These are phyloP conservation scores for Amphipyra tragopoginis DNA, from an alignment of 2,888 invertebrate genomes.

Conservation along the genomic window DNA sequence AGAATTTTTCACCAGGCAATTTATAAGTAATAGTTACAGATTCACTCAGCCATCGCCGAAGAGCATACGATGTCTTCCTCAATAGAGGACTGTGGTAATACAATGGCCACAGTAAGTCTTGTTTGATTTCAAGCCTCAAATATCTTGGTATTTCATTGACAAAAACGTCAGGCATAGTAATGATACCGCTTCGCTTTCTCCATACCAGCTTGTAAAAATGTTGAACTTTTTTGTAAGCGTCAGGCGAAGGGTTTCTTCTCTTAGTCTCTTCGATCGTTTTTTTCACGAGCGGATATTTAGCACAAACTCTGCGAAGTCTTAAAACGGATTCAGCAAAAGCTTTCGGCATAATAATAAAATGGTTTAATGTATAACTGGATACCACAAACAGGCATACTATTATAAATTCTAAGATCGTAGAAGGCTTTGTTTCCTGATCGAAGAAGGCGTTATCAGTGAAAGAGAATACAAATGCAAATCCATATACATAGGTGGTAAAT, in stretches of 20 bases:
- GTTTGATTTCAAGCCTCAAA: slow-evolving; percentile 71
- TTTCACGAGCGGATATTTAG: slow-evolving; percentile 65
- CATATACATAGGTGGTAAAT: slow-evolving; percentile 68
- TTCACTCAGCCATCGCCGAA: slow-evolving; percentile 72
- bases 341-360: slow-evolving; percentile 72
- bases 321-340: slow-evolving; percentile 71
- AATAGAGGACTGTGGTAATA: slow-evolving; percentile 78
- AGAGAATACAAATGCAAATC: slow-evolving; percentile 62
- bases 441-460: slow-evolving; percentile 60
- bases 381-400: slow-evolving; percentile 61
- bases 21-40: slow-evolving; percentile 71
- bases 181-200: slow-evolving; percentile 74
- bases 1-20: slow-evolving; percentile 75
- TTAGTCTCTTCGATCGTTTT: slow-evolving; percentile 73
- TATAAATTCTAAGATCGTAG: slow-evolving; percentile 67
- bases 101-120: slow-evolving; percentile 78
- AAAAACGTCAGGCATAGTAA: slow-evolving; percentile 65
- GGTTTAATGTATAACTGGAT: slow-evolving; percentile 59
- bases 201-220: slow-evolving; percentile 74
- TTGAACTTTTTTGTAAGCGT: slow-evolving; percentile 67
- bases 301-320: slow-evolving; percentile 62
- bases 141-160: slow-evolving; percentile 71
- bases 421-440: slow-evolving; percentile 67
- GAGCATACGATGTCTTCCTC: slow-evolving; percentile 68
- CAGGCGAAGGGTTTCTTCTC: slow-evolving; percentile 67